Evolutionary conservation across 2,888 invertebrate species (phyloP).

Genomic region (Timema podura): DNA sequence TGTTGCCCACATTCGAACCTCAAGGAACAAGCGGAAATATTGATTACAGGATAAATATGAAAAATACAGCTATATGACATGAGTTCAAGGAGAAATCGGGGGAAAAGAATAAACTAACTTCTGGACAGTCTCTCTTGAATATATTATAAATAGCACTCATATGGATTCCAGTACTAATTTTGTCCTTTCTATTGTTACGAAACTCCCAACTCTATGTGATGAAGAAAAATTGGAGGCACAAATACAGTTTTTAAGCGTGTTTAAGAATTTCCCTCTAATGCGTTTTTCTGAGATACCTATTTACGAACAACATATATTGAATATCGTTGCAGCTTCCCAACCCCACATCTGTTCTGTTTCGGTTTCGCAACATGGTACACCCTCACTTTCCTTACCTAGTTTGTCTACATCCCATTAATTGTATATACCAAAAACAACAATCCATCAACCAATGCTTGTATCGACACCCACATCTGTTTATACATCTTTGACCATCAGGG

Average conservation of each 20-base stretch:
- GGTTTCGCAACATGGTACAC: too few species aligned
- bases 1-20: not conserved
- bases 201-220: not conserved
- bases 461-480: too few species aligned
- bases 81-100: not conserved
- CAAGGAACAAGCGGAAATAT: not conserved
- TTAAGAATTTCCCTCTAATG: too few species aligned
- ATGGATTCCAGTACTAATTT: not conserved
- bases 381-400: too few species aligned
- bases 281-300: too few species aligned
- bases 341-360: too few species aligned
- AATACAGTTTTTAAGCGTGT: not conserved
- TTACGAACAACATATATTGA: too few species aligned
- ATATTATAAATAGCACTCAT: not conserved
- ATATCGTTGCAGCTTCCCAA: too few species aligned
- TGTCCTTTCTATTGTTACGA: not conserved
- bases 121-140: not conserved
- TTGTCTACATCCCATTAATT: too few species aligned
- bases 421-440: too few species aligned
- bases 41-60: not conserved
- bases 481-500: too few species aligned
- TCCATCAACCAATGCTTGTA: too few species aligned
- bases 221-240: slow-evolving; percentile 5
- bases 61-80: not conserved
- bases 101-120: not conserved